Conservation (phyloP, 2,113 vertebrate genomes). For the Vimba vimba region DNA sequence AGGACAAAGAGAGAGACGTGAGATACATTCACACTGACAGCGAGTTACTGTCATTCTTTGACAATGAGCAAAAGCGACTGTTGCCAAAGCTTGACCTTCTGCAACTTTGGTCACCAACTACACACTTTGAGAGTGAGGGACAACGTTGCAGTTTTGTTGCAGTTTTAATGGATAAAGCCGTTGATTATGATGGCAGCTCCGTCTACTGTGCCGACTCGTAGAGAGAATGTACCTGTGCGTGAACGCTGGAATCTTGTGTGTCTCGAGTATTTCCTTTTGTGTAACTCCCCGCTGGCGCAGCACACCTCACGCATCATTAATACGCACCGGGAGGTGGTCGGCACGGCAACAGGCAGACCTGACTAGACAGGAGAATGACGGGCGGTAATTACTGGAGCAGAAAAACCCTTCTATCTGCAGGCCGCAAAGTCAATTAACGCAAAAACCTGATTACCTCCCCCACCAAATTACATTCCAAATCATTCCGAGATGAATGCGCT, state of each 20-base stretch:
- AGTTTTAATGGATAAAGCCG: neutral
- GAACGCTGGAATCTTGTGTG: neutral
- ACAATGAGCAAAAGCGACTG: neutral
- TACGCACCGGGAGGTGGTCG: constrained; percentile 29
- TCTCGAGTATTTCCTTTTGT: constrained; percentile 21
- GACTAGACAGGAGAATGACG: constrained; percentile 35
- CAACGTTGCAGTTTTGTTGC: neutral
- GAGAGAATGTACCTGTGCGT: neutral
- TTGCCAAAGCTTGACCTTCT: neutral
- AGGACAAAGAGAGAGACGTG: neutral
- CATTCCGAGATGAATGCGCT: constrained; percentile 64
- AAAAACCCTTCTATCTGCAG: constrained; percentile 61
- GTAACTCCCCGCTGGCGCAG: constrained; percentile 31
- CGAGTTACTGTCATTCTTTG: neutral
- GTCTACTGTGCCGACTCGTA: neutral
- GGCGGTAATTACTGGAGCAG: constrained; percentile 56
- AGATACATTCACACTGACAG: neutral
- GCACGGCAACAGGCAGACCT: constrained; percentile 31
- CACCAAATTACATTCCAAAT: constrained; percentile 76
- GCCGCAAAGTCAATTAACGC: constrained; percentile 76
- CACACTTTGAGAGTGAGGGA: neutral
- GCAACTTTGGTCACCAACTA: constrained; percentile 8
- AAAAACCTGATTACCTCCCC: constrained; percentile 71
- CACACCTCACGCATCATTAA: constrained; percentile 42
- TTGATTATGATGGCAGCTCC: neutral